Percentiles rank a stretch among this genome's conserved stretches.
These are phyloP conservation scores for Beaufortia kweichowensis DNA, from an alignment of 2,113 vertebrate species.

Conservation along the genomic window DNA sequence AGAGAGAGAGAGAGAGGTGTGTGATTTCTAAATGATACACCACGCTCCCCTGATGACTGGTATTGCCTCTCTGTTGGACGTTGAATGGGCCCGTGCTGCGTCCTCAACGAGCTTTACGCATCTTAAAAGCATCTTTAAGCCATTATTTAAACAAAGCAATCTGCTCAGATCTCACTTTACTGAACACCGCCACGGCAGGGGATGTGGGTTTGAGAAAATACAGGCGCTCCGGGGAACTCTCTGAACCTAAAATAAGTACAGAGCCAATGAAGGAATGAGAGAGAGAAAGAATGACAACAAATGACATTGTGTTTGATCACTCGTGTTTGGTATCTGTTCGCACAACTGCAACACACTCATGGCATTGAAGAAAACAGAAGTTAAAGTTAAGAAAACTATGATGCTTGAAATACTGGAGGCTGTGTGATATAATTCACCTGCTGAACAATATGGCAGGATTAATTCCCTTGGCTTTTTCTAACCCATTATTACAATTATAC, in stretches of 20 bases:
- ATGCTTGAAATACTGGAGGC: neutral
- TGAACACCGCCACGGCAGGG: constrained; percentile 13
- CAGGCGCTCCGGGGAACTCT: neutral
- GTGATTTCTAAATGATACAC: constrained; percentile 31
- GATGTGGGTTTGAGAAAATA: neutral
- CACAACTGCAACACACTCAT: neutral
- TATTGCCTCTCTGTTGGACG: neutral
- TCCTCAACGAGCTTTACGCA: constrained; percentile 8
- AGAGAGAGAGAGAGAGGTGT: constrained; percentile 8
- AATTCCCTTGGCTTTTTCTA: neutral
- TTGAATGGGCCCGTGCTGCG: constrained; percentile 5
- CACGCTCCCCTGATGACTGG: neutral
- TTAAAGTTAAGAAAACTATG: neutral
- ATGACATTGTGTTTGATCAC: neutral
- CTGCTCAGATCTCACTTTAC: constrained; percentile 10
- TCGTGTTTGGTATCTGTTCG: neutral
- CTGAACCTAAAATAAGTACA: neutral
- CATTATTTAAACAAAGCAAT: constrained; percentile 24
- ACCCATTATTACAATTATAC: neutral
- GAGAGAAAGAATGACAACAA: neutral
- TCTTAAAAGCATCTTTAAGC: constrained; percentile 11
- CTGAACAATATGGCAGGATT: constrained; percentile 21
- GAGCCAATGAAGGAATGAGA: neutral
- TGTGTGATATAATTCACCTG: constrained; percentile 7
- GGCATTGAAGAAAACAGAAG: neutral